phyloP scores from a whole-genome alignment of 2,888 invertebrate genomes.

The Noctuana brunneofusca region DNA sequence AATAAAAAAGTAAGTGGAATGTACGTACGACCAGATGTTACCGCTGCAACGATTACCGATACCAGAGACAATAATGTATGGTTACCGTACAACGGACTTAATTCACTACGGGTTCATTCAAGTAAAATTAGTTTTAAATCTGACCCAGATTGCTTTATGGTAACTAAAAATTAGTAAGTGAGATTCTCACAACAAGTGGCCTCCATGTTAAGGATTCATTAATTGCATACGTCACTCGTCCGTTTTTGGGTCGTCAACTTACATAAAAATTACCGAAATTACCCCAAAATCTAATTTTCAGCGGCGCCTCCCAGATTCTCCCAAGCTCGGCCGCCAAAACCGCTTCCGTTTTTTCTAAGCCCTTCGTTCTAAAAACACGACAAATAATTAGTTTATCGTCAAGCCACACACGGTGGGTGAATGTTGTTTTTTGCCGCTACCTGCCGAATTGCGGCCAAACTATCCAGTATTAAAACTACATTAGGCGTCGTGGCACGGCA shows the following conservation, averaged over 20 bases:
- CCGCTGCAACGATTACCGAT: conserved; percentile 16
- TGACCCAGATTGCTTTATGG: too few relatives aligned
- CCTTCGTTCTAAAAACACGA: conserved; percentile 46
- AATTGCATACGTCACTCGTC: too few relatives aligned
- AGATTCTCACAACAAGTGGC: too few relatives aligned
- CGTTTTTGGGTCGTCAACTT: too few relatives aligned
- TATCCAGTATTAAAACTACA: conserved; percentile 73
- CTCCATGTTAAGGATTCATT: too few relatives aligned
- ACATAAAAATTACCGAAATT: conserved; percentile 17
- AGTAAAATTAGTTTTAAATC: too few relatives aligned
- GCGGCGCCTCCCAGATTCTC: conserved; percentile 16
- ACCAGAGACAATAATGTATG: conserved; percentile 16
- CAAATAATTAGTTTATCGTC: conserved; percentile 71
- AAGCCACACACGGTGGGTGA: conserved; percentile 69
- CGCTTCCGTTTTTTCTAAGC: conserved; percentile 41
- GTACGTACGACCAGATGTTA: conserved; percentile 9
- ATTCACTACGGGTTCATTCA: neutral
- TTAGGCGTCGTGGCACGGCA: conserved; percentile 53
- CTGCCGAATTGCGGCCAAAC: conserved; percentile 64
- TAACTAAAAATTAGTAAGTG: too few relatives aligned
- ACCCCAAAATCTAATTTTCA: conserved; percentile 36
- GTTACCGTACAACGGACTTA: conserved; percentile 12
- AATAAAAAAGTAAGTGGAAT: conserved; percentile 12
- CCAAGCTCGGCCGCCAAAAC: conserved; percentile 10
- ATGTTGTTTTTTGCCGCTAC: conserved; percentile 61